Conservation (phyloP, 2,113 vertebrate species). For the Piliocolobus tephrosceles region DNA sequence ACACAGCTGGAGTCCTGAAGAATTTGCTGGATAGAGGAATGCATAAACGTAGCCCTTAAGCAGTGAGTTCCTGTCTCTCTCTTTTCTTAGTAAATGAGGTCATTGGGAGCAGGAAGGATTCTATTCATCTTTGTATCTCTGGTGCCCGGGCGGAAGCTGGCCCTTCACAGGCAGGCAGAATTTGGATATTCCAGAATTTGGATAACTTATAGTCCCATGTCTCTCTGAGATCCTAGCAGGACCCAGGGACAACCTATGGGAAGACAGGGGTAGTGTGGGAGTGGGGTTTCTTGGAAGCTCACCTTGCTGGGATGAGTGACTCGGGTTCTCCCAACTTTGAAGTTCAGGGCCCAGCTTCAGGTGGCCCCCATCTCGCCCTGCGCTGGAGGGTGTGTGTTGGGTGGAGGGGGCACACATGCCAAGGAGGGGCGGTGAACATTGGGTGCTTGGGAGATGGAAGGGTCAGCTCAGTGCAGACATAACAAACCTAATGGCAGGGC, state of each 20-base stretch:
- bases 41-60: not conserved
- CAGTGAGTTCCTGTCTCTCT: not conserved
- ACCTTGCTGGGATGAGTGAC: not conserved
- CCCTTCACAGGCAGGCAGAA: not conserved
- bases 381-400: too few relatives aligned
- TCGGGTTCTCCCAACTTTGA: not conserved
- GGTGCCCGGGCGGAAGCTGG: not conserved
- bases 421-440: not conserved
- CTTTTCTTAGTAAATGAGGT: not conserved
- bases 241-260: not conserved
- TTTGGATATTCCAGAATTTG: not conserved
- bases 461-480: not conserved
- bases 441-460: not conserved
- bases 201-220: not conserved
- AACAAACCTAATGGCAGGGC: not conserved
- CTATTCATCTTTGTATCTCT: not conserved
- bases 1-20: not conserved
- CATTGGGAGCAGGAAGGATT: not conserved
- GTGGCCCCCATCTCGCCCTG: too few relatives aligned
- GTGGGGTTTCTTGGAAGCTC: not conserved
- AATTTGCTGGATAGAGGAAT: not conserved
- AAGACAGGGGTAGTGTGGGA: not conserved
- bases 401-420: too few relatives aligned
- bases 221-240: not conserved
- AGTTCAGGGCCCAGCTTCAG: not conserved